Base-by-base conservation (phyloP, 2,888 invertebrate genomes). In the Limnephilus marmoratus region DNA sequence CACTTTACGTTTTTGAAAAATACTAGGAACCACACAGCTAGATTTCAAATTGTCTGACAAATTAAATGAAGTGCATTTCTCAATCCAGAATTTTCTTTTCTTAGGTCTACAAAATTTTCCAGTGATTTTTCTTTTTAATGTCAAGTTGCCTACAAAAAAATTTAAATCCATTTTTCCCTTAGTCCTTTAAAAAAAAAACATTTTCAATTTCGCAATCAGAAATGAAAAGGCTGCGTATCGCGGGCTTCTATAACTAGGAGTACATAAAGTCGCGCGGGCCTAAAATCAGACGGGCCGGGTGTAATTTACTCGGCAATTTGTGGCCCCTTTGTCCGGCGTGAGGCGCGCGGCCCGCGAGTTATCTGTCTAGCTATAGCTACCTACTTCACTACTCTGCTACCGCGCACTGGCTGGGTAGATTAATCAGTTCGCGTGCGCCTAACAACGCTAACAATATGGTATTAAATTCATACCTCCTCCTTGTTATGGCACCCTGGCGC, bases 261-360 rank as follows among this genome's bases (percentile, higher is more conserved):
- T 49, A 87, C 87, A 87, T 49, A 49, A 29, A 45, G 31, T n/a
- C 31, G 87, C 49, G 87, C 87, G 68, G 87, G 49, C 29, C 53
- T 29, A 49, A 87, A 87, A 87, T 53, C 87, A 68, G 68, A n/a
- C 53, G 49, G 53, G 13, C 49, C 87, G 87, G 34, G 34, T 87
- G 87, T 87, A 87, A 87, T 87, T 87, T 87, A 87, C 87, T 87
- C 53, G 87, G 87, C 87, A 87, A 87, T 87, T 87, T 87, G 87
- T 49, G 87, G 87, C 87, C 34, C 41, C 90, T 93, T 85, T 89
- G 88, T 85, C 92, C 91, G 49, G 53, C 91, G 24, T 11, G 29
- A 87, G 86, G 91, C 91, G 41, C 41, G 29, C 90, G 86, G 91
- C 90, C 45, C 91, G 45, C 92, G 85, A 85, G 85, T 37, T 85